phyloP scores from a whole-genome alignment of 2,797 vertebrate species.

The Melanotaenia boesemani region DNA sequence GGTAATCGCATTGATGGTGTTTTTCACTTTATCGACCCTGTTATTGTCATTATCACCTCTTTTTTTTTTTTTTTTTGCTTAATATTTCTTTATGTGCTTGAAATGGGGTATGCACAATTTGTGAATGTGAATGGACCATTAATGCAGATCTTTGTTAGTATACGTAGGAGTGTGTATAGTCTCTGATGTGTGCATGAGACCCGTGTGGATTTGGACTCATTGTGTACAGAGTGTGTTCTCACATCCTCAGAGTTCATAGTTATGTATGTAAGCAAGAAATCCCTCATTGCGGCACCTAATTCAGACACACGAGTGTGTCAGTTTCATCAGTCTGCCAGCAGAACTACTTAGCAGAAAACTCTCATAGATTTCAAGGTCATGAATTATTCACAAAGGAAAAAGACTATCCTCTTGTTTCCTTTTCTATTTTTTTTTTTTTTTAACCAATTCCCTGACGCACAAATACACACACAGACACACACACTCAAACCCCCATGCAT shows the following conservation, averaged over 20 bases:
- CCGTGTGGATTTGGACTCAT: neutral
- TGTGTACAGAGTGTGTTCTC: neutral
- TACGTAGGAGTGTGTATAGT: neutral
- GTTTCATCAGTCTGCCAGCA: slow-evolving; percentile 41
- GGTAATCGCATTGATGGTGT: too few species aligned
- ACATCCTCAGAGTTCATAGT: neutral
- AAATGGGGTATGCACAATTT: too few species aligned
- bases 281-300: neutral
- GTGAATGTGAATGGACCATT: neutral
- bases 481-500: slow-evolving; percentile 14
- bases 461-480: neutral
- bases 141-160: neutral
- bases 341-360: slow-evolving; percentile 53
- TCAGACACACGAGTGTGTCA: slow-evolving; percentile 20
- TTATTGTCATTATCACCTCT: too few species aligned
- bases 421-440: slow-evolving; percentile 27
- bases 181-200: too few species aligned
- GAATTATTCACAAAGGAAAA: slow-evolving; percentile 66
- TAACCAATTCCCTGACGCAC: slow-evolving; percentile 14
- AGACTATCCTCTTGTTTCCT: slow-evolving; percentile 41
- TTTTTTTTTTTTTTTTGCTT: too few species aligned
- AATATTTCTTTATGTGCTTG: too few species aligned
- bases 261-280: neutral
- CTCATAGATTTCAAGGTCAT: slow-evolving; percentile 55
- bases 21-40: too few species aligned